These are phyloP conservation scores for Numida meleagris DNA, from an alignment of 2,113 vertebrate species.

Conservation along the genomic window DNA sequence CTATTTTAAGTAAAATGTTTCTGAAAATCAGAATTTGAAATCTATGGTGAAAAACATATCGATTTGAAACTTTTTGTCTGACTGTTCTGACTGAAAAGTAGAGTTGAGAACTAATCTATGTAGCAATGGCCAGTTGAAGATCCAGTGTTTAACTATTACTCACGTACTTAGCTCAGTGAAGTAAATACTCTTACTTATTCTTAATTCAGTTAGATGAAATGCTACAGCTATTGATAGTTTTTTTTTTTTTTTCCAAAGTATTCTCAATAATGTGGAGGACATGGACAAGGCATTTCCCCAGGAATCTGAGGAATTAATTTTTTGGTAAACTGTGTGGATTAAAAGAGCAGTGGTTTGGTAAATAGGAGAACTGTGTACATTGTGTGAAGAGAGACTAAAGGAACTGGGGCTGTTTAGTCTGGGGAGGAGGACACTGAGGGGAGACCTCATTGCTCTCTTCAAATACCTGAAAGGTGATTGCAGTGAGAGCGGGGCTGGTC, in stretches of 20 bases:
- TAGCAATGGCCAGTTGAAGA: neutral
- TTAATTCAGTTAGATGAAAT: neutral
- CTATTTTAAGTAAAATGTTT: neutral
- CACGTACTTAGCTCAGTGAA: neutral
- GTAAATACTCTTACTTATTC: neutral
- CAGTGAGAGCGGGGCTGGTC: no score
- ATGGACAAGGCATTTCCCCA: neutral
- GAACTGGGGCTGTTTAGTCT: no score
- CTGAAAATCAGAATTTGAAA: neutral
- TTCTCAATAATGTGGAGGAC: neutral
- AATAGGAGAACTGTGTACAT: neutral
- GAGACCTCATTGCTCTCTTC: no score
- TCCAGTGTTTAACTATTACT: neutral
- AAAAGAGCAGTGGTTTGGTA: neutral
- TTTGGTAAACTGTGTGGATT: neutral
- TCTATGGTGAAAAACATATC: neutral
- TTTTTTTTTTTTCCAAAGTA: neutral
- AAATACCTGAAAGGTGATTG: no score
- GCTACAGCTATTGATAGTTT: rapidly evolving
- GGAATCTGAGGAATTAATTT: neutral
- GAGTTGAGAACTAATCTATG: neutral
- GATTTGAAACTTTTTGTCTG: neutral
- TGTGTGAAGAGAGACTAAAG: no score
- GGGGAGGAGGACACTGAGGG: no score
- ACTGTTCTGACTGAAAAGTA: neutral